Percentiles rank a stretch among this genome's conserved stretches.
These are phyloP conservation scores for Allacma fusca DNA, from an alignment of 2,888 invertebrate species.

Conservation along the genomic window DNA sequence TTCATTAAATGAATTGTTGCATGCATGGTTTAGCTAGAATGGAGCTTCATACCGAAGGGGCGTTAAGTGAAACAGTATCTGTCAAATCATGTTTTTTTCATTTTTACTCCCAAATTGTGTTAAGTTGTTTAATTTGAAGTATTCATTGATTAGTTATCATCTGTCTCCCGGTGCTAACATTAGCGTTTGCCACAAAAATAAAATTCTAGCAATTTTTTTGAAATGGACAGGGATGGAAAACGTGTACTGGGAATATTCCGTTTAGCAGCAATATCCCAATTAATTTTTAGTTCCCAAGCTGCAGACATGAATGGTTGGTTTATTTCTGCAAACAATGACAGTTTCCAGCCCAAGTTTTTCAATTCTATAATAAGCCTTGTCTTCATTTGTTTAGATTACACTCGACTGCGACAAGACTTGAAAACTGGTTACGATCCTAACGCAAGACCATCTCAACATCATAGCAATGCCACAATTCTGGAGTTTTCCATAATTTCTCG, in stretches of 20 bases:
- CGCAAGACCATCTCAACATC: conserved; percentile 55
- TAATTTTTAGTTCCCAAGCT: not conserved
- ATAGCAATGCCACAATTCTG: conserved; percentile 54
- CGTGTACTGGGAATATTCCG: not conserved
- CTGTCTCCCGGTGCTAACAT: no score
- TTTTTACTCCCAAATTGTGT: no score
- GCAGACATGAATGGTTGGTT: conserved; percentile 29
- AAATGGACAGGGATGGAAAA: not conserved
- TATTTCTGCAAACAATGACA: not conserved
- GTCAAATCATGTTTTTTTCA: no score
- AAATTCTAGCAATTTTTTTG: no score
- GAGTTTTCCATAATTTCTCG: conserved; percentile 52
- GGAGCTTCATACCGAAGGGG: no score
- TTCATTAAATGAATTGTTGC: no score
- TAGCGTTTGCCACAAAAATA: no score
- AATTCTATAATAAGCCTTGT: no score
- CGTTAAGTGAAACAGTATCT: no score
- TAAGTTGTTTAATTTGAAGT: no score
- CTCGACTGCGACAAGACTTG: conserved; percentile 51
- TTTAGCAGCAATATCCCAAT: not conserved
- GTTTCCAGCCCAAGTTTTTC: not conserved
- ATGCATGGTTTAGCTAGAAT: no score
- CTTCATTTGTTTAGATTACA: conserved; percentile 56
- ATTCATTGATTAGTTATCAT: no score
- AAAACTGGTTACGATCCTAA: conserved; percentile 55